Percentiles rank a stretch among this genome's conserved stretches.
Conservation (phyloP, 2,113 vertebrate genomes). For the Prolemur simus region DNA sequence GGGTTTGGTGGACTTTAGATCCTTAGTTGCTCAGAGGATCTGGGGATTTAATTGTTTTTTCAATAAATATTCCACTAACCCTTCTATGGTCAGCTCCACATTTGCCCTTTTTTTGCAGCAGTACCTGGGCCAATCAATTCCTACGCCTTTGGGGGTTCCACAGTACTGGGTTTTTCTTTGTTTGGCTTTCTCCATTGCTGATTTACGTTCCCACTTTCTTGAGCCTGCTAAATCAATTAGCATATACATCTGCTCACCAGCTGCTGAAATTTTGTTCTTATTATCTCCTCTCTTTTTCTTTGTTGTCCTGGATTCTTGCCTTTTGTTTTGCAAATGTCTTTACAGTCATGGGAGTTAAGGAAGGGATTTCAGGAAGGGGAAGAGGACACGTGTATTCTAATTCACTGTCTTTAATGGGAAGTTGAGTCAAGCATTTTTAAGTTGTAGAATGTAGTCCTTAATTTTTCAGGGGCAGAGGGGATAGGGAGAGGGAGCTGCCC, state of each 20-base stretch:
- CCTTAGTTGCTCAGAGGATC: not conserved
- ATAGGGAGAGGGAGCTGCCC: not conserved
- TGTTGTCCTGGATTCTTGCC: conserved; percentile 52
- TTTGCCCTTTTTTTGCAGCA: conserved; percentile 1
- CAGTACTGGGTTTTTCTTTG: not conserved
- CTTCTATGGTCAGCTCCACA: conserved; percentile 12
- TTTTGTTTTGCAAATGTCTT: conserved; percentile 59
- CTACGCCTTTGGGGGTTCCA: not conserved
- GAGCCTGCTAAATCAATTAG: conserved; percentile 56
- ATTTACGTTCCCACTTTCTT: conserved; percentile 40
- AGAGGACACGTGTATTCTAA: conserved; percentile 1
- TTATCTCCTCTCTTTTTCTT: conserved; percentile 56
- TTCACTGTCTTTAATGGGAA: conserved; percentile 20
- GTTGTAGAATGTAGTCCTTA: not conserved
- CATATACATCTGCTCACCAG: conserved; percentile 70
- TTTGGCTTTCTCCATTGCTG: conserved; percentile 45
- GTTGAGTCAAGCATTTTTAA: not conserved
- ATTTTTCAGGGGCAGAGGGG: not conserved
- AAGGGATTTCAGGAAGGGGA: conserved; percentile 26
- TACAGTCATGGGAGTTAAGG: conserved; percentile 47
- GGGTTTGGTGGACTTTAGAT: not conserved
- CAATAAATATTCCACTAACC: conserved; percentile 41
- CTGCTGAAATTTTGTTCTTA: conserved; percentile 55
- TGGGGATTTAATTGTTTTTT: conserved; percentile 41
- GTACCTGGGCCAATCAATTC: conserved; percentile 6